Conservation (phyloP, 2,113 vertebrate genomes). For the Arenaria interpres region DNA sequence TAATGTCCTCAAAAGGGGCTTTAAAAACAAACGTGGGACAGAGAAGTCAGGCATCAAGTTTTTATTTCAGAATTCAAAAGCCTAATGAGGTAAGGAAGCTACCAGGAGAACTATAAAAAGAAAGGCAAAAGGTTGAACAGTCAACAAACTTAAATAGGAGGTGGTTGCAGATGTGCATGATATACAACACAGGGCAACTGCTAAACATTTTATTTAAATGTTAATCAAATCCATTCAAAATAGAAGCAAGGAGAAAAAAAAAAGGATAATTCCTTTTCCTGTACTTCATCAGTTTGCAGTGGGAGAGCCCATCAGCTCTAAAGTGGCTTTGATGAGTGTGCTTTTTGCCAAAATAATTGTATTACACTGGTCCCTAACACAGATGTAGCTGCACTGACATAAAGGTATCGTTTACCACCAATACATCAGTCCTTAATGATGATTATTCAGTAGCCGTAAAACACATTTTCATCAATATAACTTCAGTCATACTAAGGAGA, state of each 20-base stretch:
- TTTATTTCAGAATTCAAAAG: conserved; percentile 45
- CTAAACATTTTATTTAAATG: conserved; percentile 6
- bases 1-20: conserved; percentile 22
- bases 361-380: neutral
- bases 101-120: conserved; percentile 45
- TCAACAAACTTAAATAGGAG: neutral
- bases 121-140: conserved; percentile 38
- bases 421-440: neutral
- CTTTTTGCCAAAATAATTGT: neutral
- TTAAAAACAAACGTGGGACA: neutral
- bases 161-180: conserved; percentile 4
- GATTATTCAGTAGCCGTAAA: neutral
- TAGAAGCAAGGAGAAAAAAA: neutral
- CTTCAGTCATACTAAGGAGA: neutral
- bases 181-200: neutral
- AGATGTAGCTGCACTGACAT: neutral
- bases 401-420: neutral
- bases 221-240: conserved; percentile 39
- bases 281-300: neutral
- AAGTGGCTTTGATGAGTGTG: neutral
- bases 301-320: neutral
- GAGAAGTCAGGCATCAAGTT: conserved; percentile 41
- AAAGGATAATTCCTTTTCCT: neutral
- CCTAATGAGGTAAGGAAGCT: conserved; percentile 43
- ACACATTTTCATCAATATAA: neutral